Evolutionary conservation across 2,888 invertebrate species (phyloP).

Genomic region (Lysandra coridon): DNA sequence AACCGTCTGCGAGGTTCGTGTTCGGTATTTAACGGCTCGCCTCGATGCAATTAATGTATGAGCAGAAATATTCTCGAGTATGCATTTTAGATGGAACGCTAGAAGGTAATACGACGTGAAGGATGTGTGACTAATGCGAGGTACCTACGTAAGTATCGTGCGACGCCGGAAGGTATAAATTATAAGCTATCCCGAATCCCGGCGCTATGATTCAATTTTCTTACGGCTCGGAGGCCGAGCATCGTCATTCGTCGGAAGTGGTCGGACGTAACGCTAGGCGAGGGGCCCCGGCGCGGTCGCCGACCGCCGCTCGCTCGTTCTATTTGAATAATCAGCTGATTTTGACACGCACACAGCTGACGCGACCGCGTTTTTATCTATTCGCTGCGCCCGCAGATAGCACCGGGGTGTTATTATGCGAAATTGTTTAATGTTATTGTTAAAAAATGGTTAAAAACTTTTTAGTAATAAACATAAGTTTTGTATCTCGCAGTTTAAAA

Average conservation of each 20-base stretch:
- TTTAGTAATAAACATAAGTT: neutral
- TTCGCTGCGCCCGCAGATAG: conserved; percentile 43
- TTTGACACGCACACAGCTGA: conserved; percentile 80
- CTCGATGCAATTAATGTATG: neutral
- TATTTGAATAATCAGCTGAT: conserved; percentile 82
- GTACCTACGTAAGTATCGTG: neutral
- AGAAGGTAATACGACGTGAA: neutral
- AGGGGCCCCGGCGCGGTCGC: conserved; percentile 57
- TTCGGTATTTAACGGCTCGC: neutral
- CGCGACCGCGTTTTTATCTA: conserved; percentile 69
- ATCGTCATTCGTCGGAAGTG: conserved; percentile 38
- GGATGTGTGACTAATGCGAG: neutral
- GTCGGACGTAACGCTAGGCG: conserved; percentile 45
- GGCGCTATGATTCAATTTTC: conserved; percentile 31
- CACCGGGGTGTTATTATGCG: conserved; percentile 29
- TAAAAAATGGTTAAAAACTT: neutral
- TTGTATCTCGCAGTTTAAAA: neutral
- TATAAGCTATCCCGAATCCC: neutral
- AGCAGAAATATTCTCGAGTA: neutral
- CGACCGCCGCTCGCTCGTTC: conserved; percentile 71
- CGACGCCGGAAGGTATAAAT: conserved; percentile 14
- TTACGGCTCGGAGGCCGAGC: conserved; percentile 11
- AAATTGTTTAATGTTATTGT: conserved; percentile 32
- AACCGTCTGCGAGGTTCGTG: conserved; percentile 53
- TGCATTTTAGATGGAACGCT: neutral